Evolutionary conservation across 92 coral and sea anemone species (phyloP), one percentile per base, ranked within the genome.

Genomic region (Pocillopora meandrina): DNA sequence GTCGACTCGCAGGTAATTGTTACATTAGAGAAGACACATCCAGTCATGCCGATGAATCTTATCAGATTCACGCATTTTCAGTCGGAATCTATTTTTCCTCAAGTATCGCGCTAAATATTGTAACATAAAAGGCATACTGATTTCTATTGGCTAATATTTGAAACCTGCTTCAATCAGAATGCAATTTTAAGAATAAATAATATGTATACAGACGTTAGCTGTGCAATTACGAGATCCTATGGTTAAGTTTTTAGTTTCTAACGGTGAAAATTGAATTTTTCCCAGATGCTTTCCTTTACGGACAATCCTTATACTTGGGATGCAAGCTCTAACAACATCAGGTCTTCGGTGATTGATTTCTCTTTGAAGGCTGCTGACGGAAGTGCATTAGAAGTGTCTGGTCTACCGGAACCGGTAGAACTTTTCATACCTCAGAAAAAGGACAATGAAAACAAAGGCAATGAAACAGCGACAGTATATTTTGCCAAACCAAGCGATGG

Each of bases 241-340:
- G 52, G 52, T 7, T 7, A 3, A 3, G 52, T 42, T 42, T 42
- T 42, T 42, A 26, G 31, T 26, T 26, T 42, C 52, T 42, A 42
- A 42, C 52, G 52, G 52, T 42, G 8, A 7, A 42, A 42, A 42
- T 0, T 42, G 52, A 42, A 42, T 42, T 42, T 42, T 21, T 76
- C 60, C 34, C 78, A 94, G 98, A 92, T 92, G 98, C 82, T 90
- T 21, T 83, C 91, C 17, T 82, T 94, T 72, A 57, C 74, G 7
- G 91, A 92, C 42, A 94, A 94, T 59, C 98, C 98, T 33, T 94
- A 84, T 79, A 94, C 95, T 0, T 94, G 98, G 98, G 98, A 94
- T 75, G 55, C 87, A 49, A 89, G 85, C 52, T 87, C 98, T 19
- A 82, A 78, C 10, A 79, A 83, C 56, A 88, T 94, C 56, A 94